Evolutionary conservation across 2,888 invertebrate genomes (phyloP).

Genomic region (Agriotes lineatus): DNA sequence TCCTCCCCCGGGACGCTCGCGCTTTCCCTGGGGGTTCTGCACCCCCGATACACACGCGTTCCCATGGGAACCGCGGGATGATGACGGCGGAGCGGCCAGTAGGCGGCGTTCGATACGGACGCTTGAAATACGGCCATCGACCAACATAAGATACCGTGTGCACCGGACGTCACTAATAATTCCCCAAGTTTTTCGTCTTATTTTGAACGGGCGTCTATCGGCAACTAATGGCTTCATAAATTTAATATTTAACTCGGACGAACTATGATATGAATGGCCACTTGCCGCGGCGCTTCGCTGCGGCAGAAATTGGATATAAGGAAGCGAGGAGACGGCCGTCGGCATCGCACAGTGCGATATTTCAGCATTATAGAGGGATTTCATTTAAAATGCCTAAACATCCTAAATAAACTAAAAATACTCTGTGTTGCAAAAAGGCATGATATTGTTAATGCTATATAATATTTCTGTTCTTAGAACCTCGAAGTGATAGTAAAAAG

Average conservation of each 20-base stretch:
- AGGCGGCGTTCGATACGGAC: conserved; percentile 62
- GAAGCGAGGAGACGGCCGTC: conserved; percentile 36
- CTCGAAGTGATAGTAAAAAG: too few relatives aligned
- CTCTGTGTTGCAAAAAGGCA: too few relatives aligned
- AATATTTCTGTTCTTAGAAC: too few relatives aligned
- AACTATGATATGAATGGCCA: conserved; percentile 51
- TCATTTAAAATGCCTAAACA: too few relatives aligned
- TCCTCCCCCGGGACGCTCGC: conserved; percentile 66
- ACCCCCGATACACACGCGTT: conserved; percentile 66
- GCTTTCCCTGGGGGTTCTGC: conserved; percentile 63
- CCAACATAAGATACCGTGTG: conserved; percentile 53
- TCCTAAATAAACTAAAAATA: too few relatives aligned
- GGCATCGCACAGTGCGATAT: too few relatives aligned
- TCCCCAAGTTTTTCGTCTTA: conserved; percentile 40
- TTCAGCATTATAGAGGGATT: too few relatives aligned
- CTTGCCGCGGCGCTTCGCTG: conserved; percentile 51
- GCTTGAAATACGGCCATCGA: conserved; percentile 64
- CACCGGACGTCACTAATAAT: conserved; percentile 50
- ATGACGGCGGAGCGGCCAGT: conserved; percentile 63
- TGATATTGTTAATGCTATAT: too few relatives aligned
- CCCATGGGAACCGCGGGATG: conserved; percentile 70
- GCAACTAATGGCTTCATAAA: conserved; percentile 60
- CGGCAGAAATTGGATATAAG: conserved; percentile 56
- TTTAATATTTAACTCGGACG: conserved; percentile 62
- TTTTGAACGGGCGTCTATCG: conserved; percentile 43